Base-by-base conservation (phyloP, 2,797 vertebrate species). In the Dermochelys coriacea region DNA sequence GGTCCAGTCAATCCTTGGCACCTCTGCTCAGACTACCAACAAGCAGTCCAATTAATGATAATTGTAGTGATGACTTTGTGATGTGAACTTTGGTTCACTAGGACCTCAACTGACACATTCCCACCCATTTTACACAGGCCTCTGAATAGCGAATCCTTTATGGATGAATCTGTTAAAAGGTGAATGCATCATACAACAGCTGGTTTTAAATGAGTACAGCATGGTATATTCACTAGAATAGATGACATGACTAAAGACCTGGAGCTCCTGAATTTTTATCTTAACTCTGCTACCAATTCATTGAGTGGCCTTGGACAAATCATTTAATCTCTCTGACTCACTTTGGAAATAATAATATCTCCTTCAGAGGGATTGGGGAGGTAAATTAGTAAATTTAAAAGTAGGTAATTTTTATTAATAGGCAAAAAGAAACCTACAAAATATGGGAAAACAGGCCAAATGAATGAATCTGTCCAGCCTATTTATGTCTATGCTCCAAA, bases 101-200 rank as follows among this genome's bases (percentile, higher is more conserved):
- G 78, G 64, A 94, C 86, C 18, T 87, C n/a, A 15, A 82, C 78
- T 68, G 51, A 89, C 87, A 94, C 4, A 4, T 5, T 75, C 23
- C 47, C 12, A 74, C 4, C 64, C 6, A 3, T 91, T 86, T 51
- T 52, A 55, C 88, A 45, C 12, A 85, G 82, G 80, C 89, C 50
- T 82, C 61, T 90, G 37, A 83, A 88, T 74, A 84, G 45, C 61
- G 29, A 45, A 5, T 0, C 57, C 91, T 93, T 87, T 55, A 54
- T 86, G 37, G 23, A 25, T 94, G 85, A 90, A 64, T 87, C 55
- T 45, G 71, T 89, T 85, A 25, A 93, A 95, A 45, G 29, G 80
- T 19, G 82, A 8, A 84, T 86, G 52, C 81, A 21, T 90, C 74
- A 78, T 82, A 92, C 79, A n/a, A 87, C 49, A 77, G 34, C 50